Base-by-base conservation (phyloP, 1,140 invertebrate genomes). In the Onthophagus taurus region DNA sequence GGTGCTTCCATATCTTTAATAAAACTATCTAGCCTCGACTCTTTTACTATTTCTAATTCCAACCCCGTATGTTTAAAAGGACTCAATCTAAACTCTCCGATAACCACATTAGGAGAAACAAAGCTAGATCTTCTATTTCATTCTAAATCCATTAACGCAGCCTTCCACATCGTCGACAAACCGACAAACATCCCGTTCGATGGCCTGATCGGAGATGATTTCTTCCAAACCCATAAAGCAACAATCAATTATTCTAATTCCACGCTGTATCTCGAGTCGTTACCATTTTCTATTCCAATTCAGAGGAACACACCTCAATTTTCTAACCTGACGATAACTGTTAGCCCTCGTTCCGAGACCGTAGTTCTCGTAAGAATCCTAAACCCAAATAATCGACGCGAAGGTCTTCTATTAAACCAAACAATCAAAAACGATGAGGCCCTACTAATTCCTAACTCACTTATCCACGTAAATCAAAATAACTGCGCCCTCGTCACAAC, bases 181-280 rank as follows among this genome's bases (percentile, higher is more conserved):
- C 16, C 5, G 6, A 44, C 42, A 6, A 44, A 44, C 30, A 31
- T 44, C 21, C 42, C 42, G 12, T 44, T 31, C 17, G 42, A 31
- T 14, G 42, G 42, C 12, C 11, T 44, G 19, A 31, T 44, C 19
- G 42, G 42, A 18, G 24, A 44, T 16, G 42, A 44, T 16, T 21
- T 44, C 20, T 23, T 44, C 3, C 29, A 31, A 20, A 2, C 3
- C 3, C 24, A 31, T 19, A 4, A 16, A 12, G 17, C 42, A 12
- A 23, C 4, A 4, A 44, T 34, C 5, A 21, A 44, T 44, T 44
- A 33, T 34, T 17, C 20, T 14, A 44, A 29, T 33, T 26, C 14
- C 9, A 19, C 29, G 4, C 19, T 44, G 12, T 26, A 31, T 12
- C 16, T 33, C 17, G 6, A 19, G 14, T 34, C 16, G 33, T 35